Base-by-base conservation (phyloP, 2,797 vertebrate species). In the Acipenser transmontanus region DNA sequence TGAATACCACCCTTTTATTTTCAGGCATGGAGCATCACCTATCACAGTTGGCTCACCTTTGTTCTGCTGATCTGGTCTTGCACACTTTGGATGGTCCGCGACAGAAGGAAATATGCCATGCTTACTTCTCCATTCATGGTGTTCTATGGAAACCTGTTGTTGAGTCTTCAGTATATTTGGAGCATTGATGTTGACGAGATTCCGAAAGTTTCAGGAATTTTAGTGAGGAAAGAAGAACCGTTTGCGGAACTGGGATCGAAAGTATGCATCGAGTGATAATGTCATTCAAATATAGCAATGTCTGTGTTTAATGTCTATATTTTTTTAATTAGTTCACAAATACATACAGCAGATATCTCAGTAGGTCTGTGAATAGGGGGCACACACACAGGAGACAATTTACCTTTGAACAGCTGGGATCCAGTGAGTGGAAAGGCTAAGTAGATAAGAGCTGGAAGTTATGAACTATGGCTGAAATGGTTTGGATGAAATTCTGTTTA, bases 61-160 rank as follows among this genome's bases (percentile, higher is more conserved):
- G 92, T 98, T 57, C 87, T 99, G 66, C 80, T 99, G 69, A 93
- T 99, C 63, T 98, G 96, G 97, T 99, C 97, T 0, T 98, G 96
- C 61, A 82, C 86, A 0, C 77, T 99, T 64, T 97, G 97, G 95
- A 99, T 99, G 95, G 91, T 98, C 74, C 88, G 93, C 47, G 91
- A 98, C 81, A 77, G 92, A 66, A 85, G 95, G 72, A 95, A 92
- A 65, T 97, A 98, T 0, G 93, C 97, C 70, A 99, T 99, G 96
- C 84, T 99, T 72, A 91, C 91, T 11, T 98, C 97, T 0, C 97
- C 97, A 0, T 98, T 98, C 85, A 97, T 98, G 94, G 97, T 99
- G 49, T 84, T 92, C 47, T 98, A 96, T 48, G 95, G 92, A 57
- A 94, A 98, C 82, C 80, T 98, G 61, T 72, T 98, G 66, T 79